Evolutionary conservation across 2,888 invertebrate genomes (phyloP).

Genomic region (Phlogophora meticulosa): DNA sequence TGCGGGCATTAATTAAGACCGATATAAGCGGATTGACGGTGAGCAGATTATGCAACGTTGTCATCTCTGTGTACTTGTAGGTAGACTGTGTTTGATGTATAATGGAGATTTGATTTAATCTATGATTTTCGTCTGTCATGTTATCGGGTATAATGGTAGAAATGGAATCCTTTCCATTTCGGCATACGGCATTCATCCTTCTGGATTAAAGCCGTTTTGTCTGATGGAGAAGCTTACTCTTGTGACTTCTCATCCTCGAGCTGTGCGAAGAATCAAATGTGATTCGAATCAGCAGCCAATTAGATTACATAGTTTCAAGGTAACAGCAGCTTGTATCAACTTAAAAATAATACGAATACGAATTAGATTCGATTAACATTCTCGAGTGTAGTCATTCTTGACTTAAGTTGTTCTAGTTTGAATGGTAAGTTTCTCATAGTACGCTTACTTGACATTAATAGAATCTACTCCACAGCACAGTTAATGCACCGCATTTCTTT

Average conservation of each 20-base stretch:
- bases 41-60: constrained; percentile 67
- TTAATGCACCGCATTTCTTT: constrained; percentile 24
- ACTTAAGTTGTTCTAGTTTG: neutral
- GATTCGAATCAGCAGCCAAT: neutral
- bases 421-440: neutral
- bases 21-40: constrained; percentile 84
- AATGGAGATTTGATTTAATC: constrained; percentile 44
- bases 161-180: too few relatives aligned
- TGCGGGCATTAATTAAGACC: constrained; percentile 84
- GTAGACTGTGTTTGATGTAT: constrained; percentile 40
- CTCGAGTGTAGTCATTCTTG: neutral
- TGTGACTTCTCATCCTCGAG: neutral
- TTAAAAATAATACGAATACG: neutral
- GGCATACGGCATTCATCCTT: too few relatives aligned
- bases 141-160: constrained; percentile 1
- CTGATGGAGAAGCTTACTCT: neutral
- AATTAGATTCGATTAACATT: neutral
- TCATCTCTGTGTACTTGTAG: constrained; percentile 39
- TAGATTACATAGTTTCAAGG: neutral
- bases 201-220: neutral
- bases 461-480: neutral
- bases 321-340: neutral
- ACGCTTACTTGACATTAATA: constrained; percentile 4
- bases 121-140: constrained; percentile 25
- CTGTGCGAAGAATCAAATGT: neutral